phyloP scores from a whole-genome alignment of 1,140 invertebrate species.

The Sinonovacula constricta region DNA sequence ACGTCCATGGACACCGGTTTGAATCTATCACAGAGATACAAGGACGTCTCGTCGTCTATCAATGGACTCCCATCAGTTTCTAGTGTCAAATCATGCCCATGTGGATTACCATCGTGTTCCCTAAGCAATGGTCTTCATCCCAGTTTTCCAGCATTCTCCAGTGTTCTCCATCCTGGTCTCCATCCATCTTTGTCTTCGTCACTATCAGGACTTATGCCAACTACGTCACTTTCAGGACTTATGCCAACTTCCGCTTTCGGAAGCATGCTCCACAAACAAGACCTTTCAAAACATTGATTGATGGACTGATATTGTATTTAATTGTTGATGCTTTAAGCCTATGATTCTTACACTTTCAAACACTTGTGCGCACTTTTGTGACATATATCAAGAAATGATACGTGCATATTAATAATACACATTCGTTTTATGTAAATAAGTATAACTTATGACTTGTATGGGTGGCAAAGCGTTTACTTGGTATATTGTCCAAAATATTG shows the following conservation, averaged over 20 bases:
- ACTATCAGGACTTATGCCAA: slow-evolving; percentile 42
- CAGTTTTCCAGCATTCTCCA: slow-evolving; percentile 29
- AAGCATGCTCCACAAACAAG: slow-evolving; percentile 27
- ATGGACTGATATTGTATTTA: no score
- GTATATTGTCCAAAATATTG: no score
- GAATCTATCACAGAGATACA: slow-evolving; percentile 38
- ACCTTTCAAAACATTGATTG: slow-evolving; percentile 37
- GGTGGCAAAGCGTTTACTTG: no score
- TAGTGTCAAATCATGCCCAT: slow-evolving; percentile 44
- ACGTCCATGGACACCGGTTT: slow-evolving; percentile 16
- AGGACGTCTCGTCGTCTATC: slow-evolving; percentile 6
- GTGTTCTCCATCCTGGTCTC: slow-evolving; percentile 42
- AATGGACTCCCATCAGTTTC: slow-evolving; percentile 20
- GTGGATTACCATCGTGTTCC: slow-evolving; percentile 42
- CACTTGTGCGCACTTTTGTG: no score
- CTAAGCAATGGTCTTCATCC: slow-evolving; percentile 40
- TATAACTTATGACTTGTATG: no score
- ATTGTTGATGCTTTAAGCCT: no score
- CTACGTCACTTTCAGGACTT: slow-evolving; percentile 41
- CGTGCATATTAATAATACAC: no score
- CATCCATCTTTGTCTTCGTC: slow-evolving; percentile 35
- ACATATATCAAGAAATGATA: no score
- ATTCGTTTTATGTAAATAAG: no score
- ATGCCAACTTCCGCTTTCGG: slow-evolving; percentile 21
- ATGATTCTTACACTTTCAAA: no score